Conservation (phyloP, 1,140 invertebrate genomes). For the Ceratina calcarata region DNA sequence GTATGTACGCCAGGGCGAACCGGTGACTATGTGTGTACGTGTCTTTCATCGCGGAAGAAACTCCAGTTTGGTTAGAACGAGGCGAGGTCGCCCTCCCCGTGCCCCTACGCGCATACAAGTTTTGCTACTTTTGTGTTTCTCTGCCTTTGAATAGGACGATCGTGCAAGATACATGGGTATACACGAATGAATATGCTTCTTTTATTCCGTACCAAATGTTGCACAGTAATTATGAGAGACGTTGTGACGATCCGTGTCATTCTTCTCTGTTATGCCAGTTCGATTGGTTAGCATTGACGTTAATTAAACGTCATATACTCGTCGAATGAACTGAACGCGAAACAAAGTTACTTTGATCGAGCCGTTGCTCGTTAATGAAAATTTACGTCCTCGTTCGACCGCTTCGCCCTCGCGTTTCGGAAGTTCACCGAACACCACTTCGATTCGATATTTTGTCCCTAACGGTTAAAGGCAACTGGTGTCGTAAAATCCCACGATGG, state of each 20-base stretch:
- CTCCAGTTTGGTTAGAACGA: conserved; percentile 8
- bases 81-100: conserved; percentile 9
- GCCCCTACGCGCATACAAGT: conserved; percentile 1
- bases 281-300: neutral
- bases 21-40: conserved; percentile 28
- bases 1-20: neutral
- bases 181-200: neutral
- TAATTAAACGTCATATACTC: neutral
- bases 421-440: conserved; percentile 2
- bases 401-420: neutral
- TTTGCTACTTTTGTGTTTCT: conserved; percentile 2
- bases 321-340: neutral
- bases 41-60: conserved; percentile 61
- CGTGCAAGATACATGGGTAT: neutral
- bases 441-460: too few relatives aligned
- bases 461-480: neutral
- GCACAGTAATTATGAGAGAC: too few relatives aligned
- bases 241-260: neutral
- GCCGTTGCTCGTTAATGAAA: neutral
- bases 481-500: neutral
- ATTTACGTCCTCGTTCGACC: conserved; percentile 15
- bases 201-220: too few relatives aligned
- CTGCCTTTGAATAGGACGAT: neutral
- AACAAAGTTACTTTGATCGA: conserved; percentile 7
- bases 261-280: neutral